These are phyloP conservation scores for Aplocera efformata DNA, from an alignment of 2,888 invertebrate genomes.

Conservation along the genomic window DNA sequence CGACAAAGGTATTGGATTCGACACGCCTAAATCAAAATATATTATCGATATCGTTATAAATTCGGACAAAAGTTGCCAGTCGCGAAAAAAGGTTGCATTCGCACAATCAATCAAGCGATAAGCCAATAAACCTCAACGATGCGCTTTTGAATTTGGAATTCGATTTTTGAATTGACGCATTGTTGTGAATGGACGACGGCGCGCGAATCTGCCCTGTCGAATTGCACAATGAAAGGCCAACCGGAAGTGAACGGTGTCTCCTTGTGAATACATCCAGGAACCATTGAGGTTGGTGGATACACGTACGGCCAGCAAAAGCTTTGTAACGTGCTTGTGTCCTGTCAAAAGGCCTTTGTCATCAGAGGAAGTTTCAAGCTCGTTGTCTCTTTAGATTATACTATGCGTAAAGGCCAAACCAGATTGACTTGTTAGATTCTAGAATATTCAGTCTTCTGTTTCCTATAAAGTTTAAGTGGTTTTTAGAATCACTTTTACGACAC, in stretches of 20 bases:
- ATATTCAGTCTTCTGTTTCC: no score
- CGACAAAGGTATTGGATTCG: conserved; percentile 69
- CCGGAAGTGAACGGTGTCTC: conserved; percentile 75
- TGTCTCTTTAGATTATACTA: no score
- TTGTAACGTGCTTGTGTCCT: conserved; percentile 5
- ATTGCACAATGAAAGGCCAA: conserved; percentile 71
- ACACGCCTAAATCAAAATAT: conserved; percentile 79
- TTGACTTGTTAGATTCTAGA: no score
- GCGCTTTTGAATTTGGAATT: conserved; percentile 77
- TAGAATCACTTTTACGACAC: no score
- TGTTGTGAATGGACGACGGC: conserved; percentile 72
- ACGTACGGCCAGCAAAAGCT: conserved; percentile 42
- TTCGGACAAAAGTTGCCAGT: conserved; percentile 27
- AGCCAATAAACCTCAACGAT: conserved; percentile 81
- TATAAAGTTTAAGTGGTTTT: no score
- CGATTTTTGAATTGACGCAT: conserved; percentile 69
- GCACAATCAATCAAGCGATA: conserved; percentile 81
- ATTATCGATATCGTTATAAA: conserved; percentile 54
- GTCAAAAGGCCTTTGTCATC: conserved; percentile 3
- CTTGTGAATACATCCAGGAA: conserved; percentile 68
- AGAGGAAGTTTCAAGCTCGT: background rate
- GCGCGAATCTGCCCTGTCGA: conserved; percentile 65
- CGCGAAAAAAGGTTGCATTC: conserved; percentile 54
- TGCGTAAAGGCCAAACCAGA: no score
- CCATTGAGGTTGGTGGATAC: conserved; percentile 57